These are phyloP conservation scores for Menidia menidia DNA, from an alignment of 2,797 vertebrate genomes.

Conservation along the genomic window DNA sequence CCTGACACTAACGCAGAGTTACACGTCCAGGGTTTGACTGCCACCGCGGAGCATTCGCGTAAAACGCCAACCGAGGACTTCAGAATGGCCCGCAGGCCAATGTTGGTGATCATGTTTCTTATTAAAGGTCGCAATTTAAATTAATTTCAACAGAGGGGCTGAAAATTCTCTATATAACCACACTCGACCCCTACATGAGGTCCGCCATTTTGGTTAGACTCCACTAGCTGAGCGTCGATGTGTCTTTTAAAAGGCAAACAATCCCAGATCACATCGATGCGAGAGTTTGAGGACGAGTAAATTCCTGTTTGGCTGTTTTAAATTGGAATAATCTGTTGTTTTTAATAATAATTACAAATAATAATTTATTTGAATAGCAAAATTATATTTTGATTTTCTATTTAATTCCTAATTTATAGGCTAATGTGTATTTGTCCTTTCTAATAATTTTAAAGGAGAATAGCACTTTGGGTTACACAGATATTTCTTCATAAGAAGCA, in stretches of 20 bases:
- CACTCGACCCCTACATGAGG: constrained; percentile 64
- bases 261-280: constrained; percentile 65
- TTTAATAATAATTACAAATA: too few relatives aligned
- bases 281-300: not conserved
- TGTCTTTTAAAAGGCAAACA: not conserved
- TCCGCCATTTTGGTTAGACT: constrained; percentile 77
- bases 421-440: too few relatives aligned
- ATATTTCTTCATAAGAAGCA: too few relatives aligned
- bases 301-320: too few relatives aligned
- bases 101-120: constrained; percentile 53
- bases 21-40: constrained; percentile 28
- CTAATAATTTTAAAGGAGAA: too few relatives aligned
- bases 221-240: constrained; percentile 34
- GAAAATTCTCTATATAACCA: not conserved
- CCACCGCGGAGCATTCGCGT: constrained; percentile 42
- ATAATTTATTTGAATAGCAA: too few relatives aligned
- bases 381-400: too few relatives aligned
- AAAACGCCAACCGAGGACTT: constrained; percentile 54
- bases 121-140: accelerated
- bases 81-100: constrained; percentile 63
- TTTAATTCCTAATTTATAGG: too few relatives aligned
- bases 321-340: too few relatives aligned
- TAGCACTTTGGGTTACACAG: too few relatives aligned
- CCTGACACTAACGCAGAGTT: constrained; percentile 19
- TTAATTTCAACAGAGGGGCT: not conserved